Evolutionary conservation across 1,140 invertebrate genomes (phyloP).

Genomic region (Scaptomyza montana): DNA sequence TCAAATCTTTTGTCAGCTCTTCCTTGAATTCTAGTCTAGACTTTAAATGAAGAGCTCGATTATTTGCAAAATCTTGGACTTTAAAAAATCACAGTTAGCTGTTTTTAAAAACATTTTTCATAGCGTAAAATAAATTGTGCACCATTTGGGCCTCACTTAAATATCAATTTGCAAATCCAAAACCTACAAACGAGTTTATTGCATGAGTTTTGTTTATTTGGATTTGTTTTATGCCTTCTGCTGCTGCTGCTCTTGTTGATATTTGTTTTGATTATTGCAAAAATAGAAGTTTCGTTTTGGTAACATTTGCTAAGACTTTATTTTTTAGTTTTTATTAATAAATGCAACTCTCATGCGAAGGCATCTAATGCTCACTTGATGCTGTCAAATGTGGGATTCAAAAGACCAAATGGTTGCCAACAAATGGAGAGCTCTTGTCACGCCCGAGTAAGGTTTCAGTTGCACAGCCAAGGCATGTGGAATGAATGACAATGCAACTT

Average conservation of each 20-base stretch:
- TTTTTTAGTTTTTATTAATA: conserved; percentile 6
- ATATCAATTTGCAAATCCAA: conserved; percentile 4
- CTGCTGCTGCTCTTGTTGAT: too few relatives aligned
- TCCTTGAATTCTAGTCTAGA: too few relatives aligned
- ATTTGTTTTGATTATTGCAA: too few relatives aligned
- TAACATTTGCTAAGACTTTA: too few relatives aligned
- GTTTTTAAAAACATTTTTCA: too few relatives aligned
- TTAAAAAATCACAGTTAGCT: too few relatives aligned
- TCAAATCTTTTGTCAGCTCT: conserved; percentile 1
- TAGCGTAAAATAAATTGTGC: not conserved
- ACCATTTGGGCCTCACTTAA: conserved; percentile 11
- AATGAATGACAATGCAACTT: conserved; percentile 55
- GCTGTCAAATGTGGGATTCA: conserved; percentile 47
- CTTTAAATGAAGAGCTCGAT: too few relatives aligned
- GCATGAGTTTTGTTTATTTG: conserved; percentile 42
- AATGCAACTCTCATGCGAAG: conserved; percentile 1
- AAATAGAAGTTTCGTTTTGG: too few relatives aligned
- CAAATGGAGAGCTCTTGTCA: conserved; percentile 34
- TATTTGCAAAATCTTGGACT: too few relatives aligned
- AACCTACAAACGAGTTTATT: conserved; percentile 33
- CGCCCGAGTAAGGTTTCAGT: conserved; percentile 14
- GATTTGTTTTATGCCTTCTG: not conserved
- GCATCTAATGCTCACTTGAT: conserved; percentile 14
- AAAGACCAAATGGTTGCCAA: not conserved
- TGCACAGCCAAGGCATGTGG: conserved; percentile 37